These are phyloP conservation scores for Rhinatrema bivittatum DNA, from an alignment of 2,797 vertebrate species.

Conservation along the genomic window DNA sequence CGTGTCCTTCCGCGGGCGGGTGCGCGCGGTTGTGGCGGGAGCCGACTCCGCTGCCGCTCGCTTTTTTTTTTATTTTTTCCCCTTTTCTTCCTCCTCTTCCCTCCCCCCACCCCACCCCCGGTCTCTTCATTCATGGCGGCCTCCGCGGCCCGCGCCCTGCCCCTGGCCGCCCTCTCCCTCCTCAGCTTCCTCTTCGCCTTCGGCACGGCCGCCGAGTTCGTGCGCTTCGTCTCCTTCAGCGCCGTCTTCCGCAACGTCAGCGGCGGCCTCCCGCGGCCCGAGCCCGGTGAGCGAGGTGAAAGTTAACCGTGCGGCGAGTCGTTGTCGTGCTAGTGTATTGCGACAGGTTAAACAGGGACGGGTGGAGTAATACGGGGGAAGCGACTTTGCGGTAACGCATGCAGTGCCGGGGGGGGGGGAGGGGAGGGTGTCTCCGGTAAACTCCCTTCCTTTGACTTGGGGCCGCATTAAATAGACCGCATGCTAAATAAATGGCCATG, in stretches of 20 bases:
- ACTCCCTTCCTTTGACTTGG: too few species aligned
- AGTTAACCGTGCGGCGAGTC: neutral
- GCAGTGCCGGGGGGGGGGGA: too few species aligned
- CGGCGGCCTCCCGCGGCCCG: neutral
- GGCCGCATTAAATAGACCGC: too few species aligned
- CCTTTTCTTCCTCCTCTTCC: too few species aligned
- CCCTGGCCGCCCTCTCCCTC: conserved; percentile 51
- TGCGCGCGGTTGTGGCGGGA: too few species aligned
- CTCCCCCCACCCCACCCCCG: neutral
- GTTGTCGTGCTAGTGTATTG: neutral
- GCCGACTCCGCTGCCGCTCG: too few species aligned
- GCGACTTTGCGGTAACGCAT: neutral
- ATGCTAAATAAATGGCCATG: too few species aligned
- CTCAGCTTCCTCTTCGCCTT: conserved; percentile 72
- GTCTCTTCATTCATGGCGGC: too few species aligned
- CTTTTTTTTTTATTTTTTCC: too few species aligned
- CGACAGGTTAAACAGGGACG: neutral
- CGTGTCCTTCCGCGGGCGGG: too few species aligned
- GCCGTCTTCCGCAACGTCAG: conserved; percentile 63
- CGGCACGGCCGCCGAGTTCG: conserved; percentile 70
- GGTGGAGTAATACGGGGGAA: neutral
- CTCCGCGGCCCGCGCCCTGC: conserved; percentile 33
- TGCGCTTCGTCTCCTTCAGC: conserved; percentile 76
- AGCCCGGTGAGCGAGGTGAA: neutral
- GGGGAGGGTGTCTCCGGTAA: too few species aligned